phyloP scores from a whole-genome alignment of 2,888 invertebrate species.

The Idaea dimidiata region DNA sequence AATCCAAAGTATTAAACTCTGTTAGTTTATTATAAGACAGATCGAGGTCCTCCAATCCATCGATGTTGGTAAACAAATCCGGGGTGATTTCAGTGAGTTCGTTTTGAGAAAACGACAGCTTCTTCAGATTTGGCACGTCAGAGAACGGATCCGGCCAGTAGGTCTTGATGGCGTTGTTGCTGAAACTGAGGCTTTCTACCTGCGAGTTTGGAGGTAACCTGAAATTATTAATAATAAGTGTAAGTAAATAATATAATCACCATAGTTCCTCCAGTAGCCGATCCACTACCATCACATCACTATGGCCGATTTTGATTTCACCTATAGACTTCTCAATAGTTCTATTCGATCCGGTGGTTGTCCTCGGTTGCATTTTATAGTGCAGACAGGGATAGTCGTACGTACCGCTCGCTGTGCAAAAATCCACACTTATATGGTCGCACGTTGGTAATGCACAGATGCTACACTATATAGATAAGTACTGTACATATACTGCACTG shows the following conservation, averaged over 20 bases:
- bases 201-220: conserved; percentile 68
- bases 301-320: too few relatives aligned
- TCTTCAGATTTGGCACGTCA: conserved; percentile 58
- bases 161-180: conserved; percentile 64
- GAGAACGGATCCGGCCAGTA: conserved; percentile 74
- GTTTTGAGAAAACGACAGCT: conserved; percentile 74
- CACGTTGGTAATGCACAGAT: too few relatives aligned
- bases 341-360: too few relatives aligned
- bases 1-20: conserved; percentile 61
- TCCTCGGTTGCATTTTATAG: too few relatives aligned
- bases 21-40: conserved; percentile 74
- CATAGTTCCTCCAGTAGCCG: too few relatives aligned
- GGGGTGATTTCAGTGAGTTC: conserved; percentile 66
- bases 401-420: too few relatives aligned
- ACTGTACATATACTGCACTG: too few relatives aligned
- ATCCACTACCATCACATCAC: too few relatives aligned
- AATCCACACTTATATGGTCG: too few relatives aligned
- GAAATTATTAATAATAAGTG: conserved; percentile 40
- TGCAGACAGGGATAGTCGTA: too few relatives aligned
- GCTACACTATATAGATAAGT: too few relatives aligned
- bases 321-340: too few relatives aligned
- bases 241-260: background rate
- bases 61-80: conserved; percentile 69
- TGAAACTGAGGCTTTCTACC: conserved; percentile 64
- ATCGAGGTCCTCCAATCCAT: conserved; percentile 69